Base-by-base conservation (phyloP, 2,113 vertebrate genomes). In the Tiliqua scincoides region DNA sequence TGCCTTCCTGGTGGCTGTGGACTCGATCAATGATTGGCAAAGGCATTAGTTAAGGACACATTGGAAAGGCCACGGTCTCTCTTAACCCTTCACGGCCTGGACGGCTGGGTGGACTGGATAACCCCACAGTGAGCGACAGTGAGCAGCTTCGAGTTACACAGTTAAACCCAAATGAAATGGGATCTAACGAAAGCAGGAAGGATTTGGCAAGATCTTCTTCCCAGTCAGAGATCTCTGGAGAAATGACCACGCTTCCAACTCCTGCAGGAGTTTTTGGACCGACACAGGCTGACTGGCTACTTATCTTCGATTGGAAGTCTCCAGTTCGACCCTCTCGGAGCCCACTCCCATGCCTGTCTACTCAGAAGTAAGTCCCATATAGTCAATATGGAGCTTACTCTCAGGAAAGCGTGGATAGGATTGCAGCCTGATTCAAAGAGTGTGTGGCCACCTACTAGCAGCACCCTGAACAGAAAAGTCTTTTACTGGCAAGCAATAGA, bases 21-120 rank as follows among this genome's bases (percentile, higher is more conserved):
- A 94, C 2, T 91, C 21, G 91, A 91, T 95, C 93, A 90, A 93
- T 95, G 93, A 73, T 92, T 90, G 91, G 88, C 65, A 92, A 93
- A 94, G 92, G 90, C 93, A 27, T 85, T 81, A 81, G 27, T 85
- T 81, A 81, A 90, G 92, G 93, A 88, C 89, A 70, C 91, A 82
- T 85, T 79, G 48, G 81, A 71, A 71, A 83, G 87, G 75, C n/a
- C n/a, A n/a, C 48, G 72, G 75, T 80, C 90, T 92, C 82, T 52
- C 48, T 93, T 93, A 92, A 92, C 90, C 91, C 93, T 92, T 89
- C 54, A 68, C 37, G 59, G 40, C 62, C 91, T 83, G 77, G 32
- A 61, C 73, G 0, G 32, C 59, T 20, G 20, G 15, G 14, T 71
- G 6, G 12, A 35, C 32, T 15, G 2, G 14, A n/a, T 18, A 57